Conservation (phyloP, 1,140 invertebrate genomes). For the Coboldia fuscipes region DNA sequence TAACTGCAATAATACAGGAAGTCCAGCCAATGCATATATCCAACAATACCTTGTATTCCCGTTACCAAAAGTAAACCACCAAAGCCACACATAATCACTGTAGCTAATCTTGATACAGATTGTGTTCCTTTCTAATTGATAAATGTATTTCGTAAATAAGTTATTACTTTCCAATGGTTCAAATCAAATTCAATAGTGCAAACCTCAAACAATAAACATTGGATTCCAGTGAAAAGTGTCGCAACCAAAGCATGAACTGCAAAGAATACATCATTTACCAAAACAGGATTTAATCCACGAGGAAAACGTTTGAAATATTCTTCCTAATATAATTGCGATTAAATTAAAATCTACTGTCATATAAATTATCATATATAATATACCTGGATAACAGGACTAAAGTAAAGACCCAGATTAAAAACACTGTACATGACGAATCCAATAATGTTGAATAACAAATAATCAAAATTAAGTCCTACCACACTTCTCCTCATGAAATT, state of each 20-base stretch:
- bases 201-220: conserved; percentile 92
- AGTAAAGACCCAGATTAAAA: conserved; percentile 85
- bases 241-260: conserved; percentile 80
- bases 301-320: conserved; percentile 67
- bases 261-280: conserved; percentile 93
- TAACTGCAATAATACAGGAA: conserved; percentile 92
- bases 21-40: conserved; percentile 73
- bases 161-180: too few relatives aligned
- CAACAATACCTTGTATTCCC: too few relatives aligned
- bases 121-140: too few relatives aligned
- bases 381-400: conserved; percentile 51
- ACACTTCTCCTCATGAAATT: conserved; percentile 92
- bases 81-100: too few relatives aligned
- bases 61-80: conserved; percentile 39
- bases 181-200: too few relatives aligned
- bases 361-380: too few relatives aligned
- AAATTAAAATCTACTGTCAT: too few relatives aligned
- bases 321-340: too few relatives aligned
- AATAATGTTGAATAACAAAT: conserved; percentile 73
- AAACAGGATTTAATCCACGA: conserved; percentile 76
- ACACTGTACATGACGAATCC: conserved; percentile 83
- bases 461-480: conserved; percentile 93
- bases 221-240: conserved; percentile 59
- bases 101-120: too few relatives aligned
- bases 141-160: too few relatives aligned